Conservation (phyloP, 2,888 invertebrate genomes). For the Drosophila formosana region DNA sequence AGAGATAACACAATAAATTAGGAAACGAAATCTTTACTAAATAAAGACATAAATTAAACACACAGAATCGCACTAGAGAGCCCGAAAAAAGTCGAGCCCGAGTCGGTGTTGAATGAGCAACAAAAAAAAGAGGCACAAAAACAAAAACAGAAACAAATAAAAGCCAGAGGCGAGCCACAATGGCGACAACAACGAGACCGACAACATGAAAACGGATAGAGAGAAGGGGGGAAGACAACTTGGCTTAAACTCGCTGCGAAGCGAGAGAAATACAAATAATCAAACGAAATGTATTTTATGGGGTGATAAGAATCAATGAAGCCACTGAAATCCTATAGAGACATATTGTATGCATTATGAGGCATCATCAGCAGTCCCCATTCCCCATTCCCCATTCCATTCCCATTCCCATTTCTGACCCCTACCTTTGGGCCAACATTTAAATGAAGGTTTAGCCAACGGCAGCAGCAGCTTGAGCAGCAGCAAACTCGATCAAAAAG, state of each 20-base stretch:
- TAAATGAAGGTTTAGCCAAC: conserved; percentile 74
- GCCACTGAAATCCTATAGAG: conserved; percentile 85
- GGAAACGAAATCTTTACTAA: conserved; percentile 85
- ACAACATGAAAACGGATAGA: conserved; percentile 49
- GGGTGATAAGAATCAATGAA: conserved; percentile 85
- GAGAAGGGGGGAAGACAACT: background rate
- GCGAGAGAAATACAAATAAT: conserved; percentile 81
- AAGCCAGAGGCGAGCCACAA: conserved; percentile 68
- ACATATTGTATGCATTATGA: conserved; percentile 83
- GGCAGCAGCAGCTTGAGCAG: conserved; percentile 47
- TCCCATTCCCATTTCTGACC: background rate
- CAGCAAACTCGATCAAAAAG: conserved; percentile 19
- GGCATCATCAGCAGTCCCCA: conserved; percentile 56
- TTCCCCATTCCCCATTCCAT: conserved; percentile 6
- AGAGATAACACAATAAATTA: conserved; percentile 85
- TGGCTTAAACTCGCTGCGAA: conserved; percentile 49
- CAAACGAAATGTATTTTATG: conserved; percentile 84
- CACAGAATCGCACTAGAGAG: conserved; percentile 79
- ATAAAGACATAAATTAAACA: conserved; percentile 84
- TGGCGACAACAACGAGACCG: conserved; percentile 65
- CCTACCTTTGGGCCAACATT: conserved; percentile 59
- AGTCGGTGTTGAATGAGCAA: conserved; percentile 61
- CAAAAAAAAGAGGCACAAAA: conserved; percentile 22
- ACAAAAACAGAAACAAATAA: conserved; percentile 28
- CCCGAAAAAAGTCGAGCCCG: conserved; percentile 40